A percentile compares a stretch with the other conserved stretches of the same genome.
Conservation (phyloP, 2,113 vertebrate species). For the Entomyzon cyanotis region DNA sequence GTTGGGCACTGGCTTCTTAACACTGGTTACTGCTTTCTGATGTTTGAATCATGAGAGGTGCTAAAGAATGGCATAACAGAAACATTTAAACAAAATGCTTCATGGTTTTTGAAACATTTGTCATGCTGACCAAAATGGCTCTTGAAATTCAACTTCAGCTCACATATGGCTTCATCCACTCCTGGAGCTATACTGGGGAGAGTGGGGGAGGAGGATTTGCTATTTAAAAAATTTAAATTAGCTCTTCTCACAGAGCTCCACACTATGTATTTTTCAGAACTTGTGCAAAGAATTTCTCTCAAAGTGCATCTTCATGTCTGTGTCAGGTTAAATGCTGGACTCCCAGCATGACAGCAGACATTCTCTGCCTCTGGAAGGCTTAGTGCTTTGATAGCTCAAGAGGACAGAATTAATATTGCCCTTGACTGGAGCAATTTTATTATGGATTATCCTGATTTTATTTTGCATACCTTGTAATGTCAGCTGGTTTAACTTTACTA, state of each 20-base stretch:
- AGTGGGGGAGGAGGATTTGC: neutral
- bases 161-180: neutral
- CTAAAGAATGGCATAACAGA: neutral
- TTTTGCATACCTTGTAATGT: neutral
- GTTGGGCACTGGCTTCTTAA: neutral
- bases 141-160: neutral
- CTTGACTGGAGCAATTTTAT: neutral
- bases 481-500: neutral
- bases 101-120: neutral
- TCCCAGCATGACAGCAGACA: fast-evolving
- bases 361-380: neutral
- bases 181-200: fast-evolving
- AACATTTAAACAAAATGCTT: neutral
- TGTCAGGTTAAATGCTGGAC: neutral
- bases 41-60: neutral
- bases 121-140: neutral
- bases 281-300: neutral
- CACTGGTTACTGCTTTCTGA: neutral
- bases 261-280: neutral
- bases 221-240: neutral
- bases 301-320: neutral
- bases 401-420: neutral
- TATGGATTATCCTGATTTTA: neutral
- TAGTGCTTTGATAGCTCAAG: neutral
- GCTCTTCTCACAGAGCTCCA: neutral